A percentile compares a stretch with the other conserved stretches of the same genome.
Evolutionary conservation across 2,113 vertebrate genomes (phyloP).

Genomic region (Sinocyclocheilus grahami): DNA sequence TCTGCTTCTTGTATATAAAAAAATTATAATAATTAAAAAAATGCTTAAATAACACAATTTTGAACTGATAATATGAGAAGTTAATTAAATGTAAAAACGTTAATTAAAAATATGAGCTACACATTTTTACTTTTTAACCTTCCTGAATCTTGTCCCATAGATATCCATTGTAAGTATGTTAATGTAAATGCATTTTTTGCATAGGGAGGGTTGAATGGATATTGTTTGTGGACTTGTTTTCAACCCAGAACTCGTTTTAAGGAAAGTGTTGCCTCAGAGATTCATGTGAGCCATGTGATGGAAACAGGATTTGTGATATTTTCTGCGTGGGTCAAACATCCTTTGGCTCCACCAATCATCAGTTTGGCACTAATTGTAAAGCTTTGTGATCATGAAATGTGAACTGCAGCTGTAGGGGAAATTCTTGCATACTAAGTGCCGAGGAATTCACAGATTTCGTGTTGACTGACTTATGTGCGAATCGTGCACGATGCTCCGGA

Average conservation of each 20-base stretch:
- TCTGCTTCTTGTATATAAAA: too few relatives aligned
- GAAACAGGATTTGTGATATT: background rate
- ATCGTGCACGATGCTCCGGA: background rate
- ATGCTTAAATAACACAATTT: too few relatives aligned
- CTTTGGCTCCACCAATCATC: constrained; percentile 13
- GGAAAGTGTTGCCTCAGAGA: background rate
- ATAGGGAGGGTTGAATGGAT: background rate
- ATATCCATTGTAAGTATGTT: background rate
- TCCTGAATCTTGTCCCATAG: background rate
- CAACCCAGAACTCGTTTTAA: background rate
- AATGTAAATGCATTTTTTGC: background rate
- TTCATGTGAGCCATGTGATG: background rate
- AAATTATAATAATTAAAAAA: too few relatives aligned
- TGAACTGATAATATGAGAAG: too few relatives aligned
- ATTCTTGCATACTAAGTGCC: background rate
- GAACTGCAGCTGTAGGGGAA: constrained; percentile 3
- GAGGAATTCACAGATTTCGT: constrained; percentile 6
- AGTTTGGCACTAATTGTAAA: constrained; percentile 10
- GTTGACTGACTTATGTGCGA: background rate
- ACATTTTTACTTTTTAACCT: background rate
- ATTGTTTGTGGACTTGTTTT: background rate
- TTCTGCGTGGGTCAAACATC: background rate
- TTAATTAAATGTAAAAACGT: too few relatives aligned
- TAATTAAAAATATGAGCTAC: too few relatives aligned
- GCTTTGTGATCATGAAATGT: background rate